phyloP scores from a whole-genome alignment of 2,797 vertebrate genomes.

The Scarus forsteni region DNA sequence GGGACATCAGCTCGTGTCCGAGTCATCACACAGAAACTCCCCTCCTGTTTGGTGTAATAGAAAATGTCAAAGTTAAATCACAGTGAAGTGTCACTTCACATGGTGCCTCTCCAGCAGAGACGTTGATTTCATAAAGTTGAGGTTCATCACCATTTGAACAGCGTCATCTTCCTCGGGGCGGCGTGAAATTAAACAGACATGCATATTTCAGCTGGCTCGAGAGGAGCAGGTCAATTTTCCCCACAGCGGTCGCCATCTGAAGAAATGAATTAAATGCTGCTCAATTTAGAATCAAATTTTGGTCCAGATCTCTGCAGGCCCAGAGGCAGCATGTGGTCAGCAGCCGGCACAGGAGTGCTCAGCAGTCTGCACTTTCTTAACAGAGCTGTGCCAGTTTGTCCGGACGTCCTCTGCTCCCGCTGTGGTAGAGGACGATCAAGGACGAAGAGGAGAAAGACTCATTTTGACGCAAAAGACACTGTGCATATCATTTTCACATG shows the following conservation, averaged over 20 bases:
- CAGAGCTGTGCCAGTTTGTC: slow-evolving; percentile 11
- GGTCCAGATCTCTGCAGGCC: slow-evolving; percentile 45
- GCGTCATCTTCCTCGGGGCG: slow-evolving; percentile 41
- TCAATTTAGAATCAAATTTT: slow-evolving; percentile 71
- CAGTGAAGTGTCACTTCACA: slow-evolving; percentile 28
- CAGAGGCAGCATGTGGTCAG: slow-evolving; percentile 56
- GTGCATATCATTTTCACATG: slow-evolving; percentile 50
- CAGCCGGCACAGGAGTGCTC: slow-evolving; percentile 30
- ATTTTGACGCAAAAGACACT: slow-evolving; percentile 54
- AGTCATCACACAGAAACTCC: slow-evolving; percentile 1
- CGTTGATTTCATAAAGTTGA: slow-evolving; percentile 53
- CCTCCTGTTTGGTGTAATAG: slow-evolving; percentile 1
- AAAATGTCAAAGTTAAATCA: slow-evolving; percentile 26
- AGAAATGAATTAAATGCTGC: slow-evolving; percentile 63
- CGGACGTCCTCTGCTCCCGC: slow-evolving; percentile 21
- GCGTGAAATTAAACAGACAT: slow-evolving; percentile 72
- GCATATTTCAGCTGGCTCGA: slow-evolving; percentile 49
- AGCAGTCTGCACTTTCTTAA: slow-evolving; percentile 26
- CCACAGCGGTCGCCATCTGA: slow-evolving; percentile 55
- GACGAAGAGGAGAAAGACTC: slow-evolving; percentile 21
- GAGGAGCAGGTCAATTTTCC: slow-evolving; percentile 65
- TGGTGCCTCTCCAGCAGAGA: slow-evolving; percentile 18
- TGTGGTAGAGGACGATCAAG: slow-evolving; percentile 31
- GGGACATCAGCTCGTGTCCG: not conserved
- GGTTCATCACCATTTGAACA: slow-evolving; percentile 57